Base-by-base conservation (phyloP, 2,113 vertebrate species). In the Micronisus gabar region DNA sequence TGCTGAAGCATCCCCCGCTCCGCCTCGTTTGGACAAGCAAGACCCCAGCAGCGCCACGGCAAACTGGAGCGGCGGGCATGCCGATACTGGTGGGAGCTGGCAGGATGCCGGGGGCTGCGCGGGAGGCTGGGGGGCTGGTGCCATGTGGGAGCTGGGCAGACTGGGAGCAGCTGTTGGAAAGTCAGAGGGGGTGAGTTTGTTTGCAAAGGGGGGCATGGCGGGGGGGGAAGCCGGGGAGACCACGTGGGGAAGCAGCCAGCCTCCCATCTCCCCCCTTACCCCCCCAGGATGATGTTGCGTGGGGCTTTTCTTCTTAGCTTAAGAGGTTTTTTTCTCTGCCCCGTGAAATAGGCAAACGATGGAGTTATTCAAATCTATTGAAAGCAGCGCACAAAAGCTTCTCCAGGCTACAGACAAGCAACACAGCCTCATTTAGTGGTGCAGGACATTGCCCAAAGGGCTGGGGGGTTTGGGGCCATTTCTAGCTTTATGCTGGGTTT, bases 111-210 rank as follows among this genome's bases (percentile, higher is more conserved):
- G 52, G 45, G 65, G 68, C 58, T 94, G 90, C 9, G 10, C 5
- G 15, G 3, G 15, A 63, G 85, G 55, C 53, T 55, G 78, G n/a
- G 22, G 62, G 48, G 27, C 68, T 59, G 43, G 79, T 95, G 62
- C 74, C 83, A 43, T 55, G 75, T 61, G 82, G 58, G 90, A 92
- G 32, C 63, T 10, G 17, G 85, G 58, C 58, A 70, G 86, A 87
- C 67, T 72, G 84, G 58, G 58, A 95, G 83, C 95, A 96, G 91
- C 91, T 91, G 88, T 10, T 48, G 79, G 70, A 4, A 94, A 88
- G 38, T 52, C 90, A 43, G 83, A n/a, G 32, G 43, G 40, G 67
- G 32, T 36, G 75, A 83, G 34, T 65, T 94, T 81, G 93, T 81
- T 94, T 91, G 91, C 43, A 63, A 52, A 89, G 38, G 3, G 1